phyloP scores from a whole-genome alignment of 2,888 invertebrate species.

The Drosophila sordidula region DNA sequence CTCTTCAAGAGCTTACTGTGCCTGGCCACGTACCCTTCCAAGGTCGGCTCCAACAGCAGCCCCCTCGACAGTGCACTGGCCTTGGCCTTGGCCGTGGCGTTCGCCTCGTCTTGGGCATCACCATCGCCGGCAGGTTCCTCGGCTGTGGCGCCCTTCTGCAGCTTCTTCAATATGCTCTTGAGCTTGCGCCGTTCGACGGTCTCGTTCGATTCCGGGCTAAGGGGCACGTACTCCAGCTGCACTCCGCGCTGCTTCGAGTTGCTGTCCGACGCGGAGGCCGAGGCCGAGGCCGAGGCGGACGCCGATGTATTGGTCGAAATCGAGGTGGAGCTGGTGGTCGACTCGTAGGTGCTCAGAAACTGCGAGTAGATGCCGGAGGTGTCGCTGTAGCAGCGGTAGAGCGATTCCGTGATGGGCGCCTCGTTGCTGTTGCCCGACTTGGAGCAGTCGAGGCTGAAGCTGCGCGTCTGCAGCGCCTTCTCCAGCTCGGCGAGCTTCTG shows the following conservation, averaged over 20 bases:
- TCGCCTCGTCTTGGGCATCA: conserved; percentile 53
- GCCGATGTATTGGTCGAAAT: conserved; percentile 74
- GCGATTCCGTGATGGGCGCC: conserved; percentile 85
- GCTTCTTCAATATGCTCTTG: conserved; percentile 93
- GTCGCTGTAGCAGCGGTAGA: conserved; percentile 93
- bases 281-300: conserved; percentile 54
- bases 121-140: conserved; percentile 24
- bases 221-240: conserved; percentile 83
- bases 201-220: conserved; percentile 91
- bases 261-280: conserved; percentile 63
- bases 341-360: conserved; percentile 84
- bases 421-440: conserved; percentile 86
- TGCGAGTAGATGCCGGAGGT: conserved; percentile 89
- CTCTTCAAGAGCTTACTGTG: conserved; percentile 95
- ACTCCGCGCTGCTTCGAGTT: conserved; percentile 56
- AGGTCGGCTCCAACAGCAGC: conserved; percentile 92
- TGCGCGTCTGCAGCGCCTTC: conserved; percentile 90
- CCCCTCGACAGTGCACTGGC: conserved; percentile 84
- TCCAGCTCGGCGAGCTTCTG: conserved; percentile 94
- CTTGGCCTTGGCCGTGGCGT: conserved; percentile 32
- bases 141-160: conserved; percentile 88
- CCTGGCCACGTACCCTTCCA: conserved; percentile 95
- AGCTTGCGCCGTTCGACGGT: conserved; percentile 92
- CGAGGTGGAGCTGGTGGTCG: conserved; percentile 85
- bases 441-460: conserved; percentile 92